Evolutionary conservation across 1,140 invertebrate genomes (phyloP), one percentile per base, ranked within the genome.

Genomic region (Calliphora vicina): DNA sequence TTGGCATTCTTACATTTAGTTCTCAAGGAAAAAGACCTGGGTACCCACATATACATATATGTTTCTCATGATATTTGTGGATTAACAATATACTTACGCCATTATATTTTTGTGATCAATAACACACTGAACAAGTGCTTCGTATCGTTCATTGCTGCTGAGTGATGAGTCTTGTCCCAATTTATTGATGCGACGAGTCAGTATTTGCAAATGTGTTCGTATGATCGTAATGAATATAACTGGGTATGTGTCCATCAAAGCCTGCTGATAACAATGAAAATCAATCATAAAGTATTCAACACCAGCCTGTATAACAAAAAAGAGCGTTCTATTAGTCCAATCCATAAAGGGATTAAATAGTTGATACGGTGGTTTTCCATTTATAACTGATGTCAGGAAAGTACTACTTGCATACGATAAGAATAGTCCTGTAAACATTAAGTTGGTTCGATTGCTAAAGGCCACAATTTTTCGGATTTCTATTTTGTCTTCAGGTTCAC

Each of bases 261-360:
- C 84, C 57, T 86, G 84, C 1, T 86, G 86, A 27, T 86, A 84
- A 12, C 86, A 86, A 61, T 86, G 84, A 82, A 84, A 85, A 76
- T 83, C 83, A 81, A 86, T 85, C 76, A 86, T 84, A 25, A 84
- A 20, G 72, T 83, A 86, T 67, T 86, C 86, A 23, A 86, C 61
- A 27, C 61, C 82, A 20, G 85, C 76, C 72, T 86, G 85, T 42
- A 84, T 35, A 20, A 43, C 78, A 80, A 86, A 85, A 42, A 84
- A 82, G 4, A 2, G 50, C 2, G 2, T 2, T 5, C 3, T 1
- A 17, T 81, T 50, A 25, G 25, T 17, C 80, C 80, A 81, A 13
- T 67, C 27, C 23, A 81, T 27, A 71, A 81, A 81, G 20, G 80
- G 80, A 81, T 81, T 81, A n/a, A 15, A 81, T 1, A 81, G 13